Percentiles rank a stretch among this genome's conserved stretches.
phyloP scores from a whole-genome alignment of 2,888 invertebrate species.

The Lasioglossum leucozonium region DNA sequence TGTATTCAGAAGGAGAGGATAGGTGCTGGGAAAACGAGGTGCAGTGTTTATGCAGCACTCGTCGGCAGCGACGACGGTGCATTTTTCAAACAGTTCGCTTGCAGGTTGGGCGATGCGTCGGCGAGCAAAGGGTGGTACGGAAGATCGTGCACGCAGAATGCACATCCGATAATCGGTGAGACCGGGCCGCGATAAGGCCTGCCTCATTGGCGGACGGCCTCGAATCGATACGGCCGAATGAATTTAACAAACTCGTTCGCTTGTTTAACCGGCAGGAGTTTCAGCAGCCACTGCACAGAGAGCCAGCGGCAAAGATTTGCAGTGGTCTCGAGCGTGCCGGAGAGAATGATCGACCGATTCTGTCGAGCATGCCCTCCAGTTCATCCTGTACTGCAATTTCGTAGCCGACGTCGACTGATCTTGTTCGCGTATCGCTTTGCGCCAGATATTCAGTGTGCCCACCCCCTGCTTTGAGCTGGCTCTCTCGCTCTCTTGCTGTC shows the following conservation, averaged over 20 bases:
- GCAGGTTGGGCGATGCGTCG: background rate
- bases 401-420: slow-evolving; percentile 47
- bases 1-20: too few relatives aligned
- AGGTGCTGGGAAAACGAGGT: background rate
- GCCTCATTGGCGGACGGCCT: slow-evolving; percentile 24
- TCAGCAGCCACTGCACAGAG: slow-evolving; percentile 30
- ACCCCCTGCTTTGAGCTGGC: background rate
- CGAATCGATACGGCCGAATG: slow-evolving; percentile 46
- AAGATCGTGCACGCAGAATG: slow-evolving; percentile 9
- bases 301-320: slow-evolving; percentile 61
- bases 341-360: slow-evolving; percentile 50
- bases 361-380: slow-evolving; percentile 52
- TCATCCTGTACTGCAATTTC: slow-evolving; percentile 44
- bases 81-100: background rate
- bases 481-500: background rate
- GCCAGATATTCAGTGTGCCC: background rate
- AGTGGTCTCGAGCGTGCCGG: slow-evolving; percentile 58
- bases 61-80: background rate
- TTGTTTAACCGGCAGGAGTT: slow-evolving; percentile 54
- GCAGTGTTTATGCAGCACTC: slow-evolving; percentile 2
- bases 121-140: slow-evolving; percentile 2
- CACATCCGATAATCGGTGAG: slow-evolving; percentile 27
- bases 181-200: background rate
- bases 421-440: slow-evolving; percentile 8
- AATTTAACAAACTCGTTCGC: slow-evolving; percentile 61